Evolutionary conservation across 30 jellyfish, hydroid and myxozoan species (phyloP).

Genomic region (Nemopilema nomurai): DNA sequence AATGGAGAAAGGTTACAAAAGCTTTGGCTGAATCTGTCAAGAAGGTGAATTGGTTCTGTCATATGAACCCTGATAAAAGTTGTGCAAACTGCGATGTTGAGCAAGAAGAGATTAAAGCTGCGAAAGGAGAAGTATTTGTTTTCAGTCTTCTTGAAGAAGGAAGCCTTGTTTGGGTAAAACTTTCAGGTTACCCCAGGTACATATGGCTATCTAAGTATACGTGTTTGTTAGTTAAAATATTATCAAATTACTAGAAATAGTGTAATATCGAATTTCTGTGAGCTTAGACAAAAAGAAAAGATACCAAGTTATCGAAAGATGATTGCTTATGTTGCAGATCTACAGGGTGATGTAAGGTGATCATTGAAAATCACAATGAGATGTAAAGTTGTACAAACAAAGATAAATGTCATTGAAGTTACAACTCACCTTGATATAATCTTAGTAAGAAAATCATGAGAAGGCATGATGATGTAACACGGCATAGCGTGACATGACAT

Average conservation of each 20-base stretch:
- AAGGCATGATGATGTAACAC: not conserved
- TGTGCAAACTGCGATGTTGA: slow-evolving; percentile 49
- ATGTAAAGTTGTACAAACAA: no score
- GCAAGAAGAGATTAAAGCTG: slow-evolving; percentile 58
- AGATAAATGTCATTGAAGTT: no score
- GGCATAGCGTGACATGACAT: not conserved
- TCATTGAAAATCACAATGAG: no score
- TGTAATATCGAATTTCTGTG: no score
- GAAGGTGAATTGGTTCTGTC: slow-evolving; percentile 67
- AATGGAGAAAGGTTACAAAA: slow-evolving; percentile 80
- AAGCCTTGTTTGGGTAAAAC: slow-evolving; percentile 79
- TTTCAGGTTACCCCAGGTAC: slow-evolving; percentile 89
- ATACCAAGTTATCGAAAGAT: no score
- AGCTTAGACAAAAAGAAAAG: no score
- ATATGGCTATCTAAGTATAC: no score
- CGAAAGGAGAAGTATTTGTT: slow-evolving; percentile 67
- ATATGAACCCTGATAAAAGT: slow-evolving; percentile 66
- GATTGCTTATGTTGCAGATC: no score
- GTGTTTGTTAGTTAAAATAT: no score
- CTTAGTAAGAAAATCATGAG: not conserved
- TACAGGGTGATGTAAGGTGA: no score
- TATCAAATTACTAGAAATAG: no score
- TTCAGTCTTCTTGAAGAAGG: slow-evolving; percentile 80
- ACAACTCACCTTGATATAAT: no score
- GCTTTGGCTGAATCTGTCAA: slow-evolving; percentile 1